These are phyloP conservation scores for Erethizon dorsatum DNA, from an alignment of 2,797 vertebrate species.

Conservation along the genomic window DNA sequence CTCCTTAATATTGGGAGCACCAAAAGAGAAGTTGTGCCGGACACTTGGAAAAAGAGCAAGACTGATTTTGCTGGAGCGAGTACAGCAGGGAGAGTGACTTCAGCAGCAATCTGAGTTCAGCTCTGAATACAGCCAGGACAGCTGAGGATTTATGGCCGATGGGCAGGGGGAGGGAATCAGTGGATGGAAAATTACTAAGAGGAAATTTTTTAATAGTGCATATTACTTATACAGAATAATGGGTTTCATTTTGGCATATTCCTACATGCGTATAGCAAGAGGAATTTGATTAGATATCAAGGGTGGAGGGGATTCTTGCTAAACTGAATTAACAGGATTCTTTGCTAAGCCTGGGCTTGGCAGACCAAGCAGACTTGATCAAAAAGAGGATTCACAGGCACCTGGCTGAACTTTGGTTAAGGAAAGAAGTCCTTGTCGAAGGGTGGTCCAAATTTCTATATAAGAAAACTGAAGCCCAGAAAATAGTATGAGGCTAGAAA, in stretches of 20 bases:
- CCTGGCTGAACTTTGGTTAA: not conserved
- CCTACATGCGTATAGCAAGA: not conserved
- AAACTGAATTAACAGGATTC: not conserved
- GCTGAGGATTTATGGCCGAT: not conserved
- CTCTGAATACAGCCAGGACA: not conserved
- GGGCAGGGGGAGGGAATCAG: not conserved
- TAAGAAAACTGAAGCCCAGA: not conserved
- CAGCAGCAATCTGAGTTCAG: not conserved
- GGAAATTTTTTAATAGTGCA: not conserved
- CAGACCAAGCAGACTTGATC: not conserved
- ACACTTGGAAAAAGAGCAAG: not conserved
- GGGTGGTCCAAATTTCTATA: not conserved
- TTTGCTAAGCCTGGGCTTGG: not conserved
- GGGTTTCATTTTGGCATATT: not conserved
- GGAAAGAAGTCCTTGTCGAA: not conserved
- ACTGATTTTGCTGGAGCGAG: not conserved
- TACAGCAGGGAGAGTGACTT: not conserved
- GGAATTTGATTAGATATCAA: not conserved
- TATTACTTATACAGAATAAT: not conserved
- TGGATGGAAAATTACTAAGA: not conserved
- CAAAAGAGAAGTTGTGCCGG: not conserved
- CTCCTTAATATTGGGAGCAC: not conserved
- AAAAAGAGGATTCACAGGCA: not conserved
- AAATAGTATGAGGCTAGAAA: not conserved
- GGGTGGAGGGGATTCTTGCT: not conserved